These are phyloP conservation scores for Ichneumoninae sp. DNA, from an alignment of 2,888 invertebrate species.

Conservation along the genomic window DNA sequence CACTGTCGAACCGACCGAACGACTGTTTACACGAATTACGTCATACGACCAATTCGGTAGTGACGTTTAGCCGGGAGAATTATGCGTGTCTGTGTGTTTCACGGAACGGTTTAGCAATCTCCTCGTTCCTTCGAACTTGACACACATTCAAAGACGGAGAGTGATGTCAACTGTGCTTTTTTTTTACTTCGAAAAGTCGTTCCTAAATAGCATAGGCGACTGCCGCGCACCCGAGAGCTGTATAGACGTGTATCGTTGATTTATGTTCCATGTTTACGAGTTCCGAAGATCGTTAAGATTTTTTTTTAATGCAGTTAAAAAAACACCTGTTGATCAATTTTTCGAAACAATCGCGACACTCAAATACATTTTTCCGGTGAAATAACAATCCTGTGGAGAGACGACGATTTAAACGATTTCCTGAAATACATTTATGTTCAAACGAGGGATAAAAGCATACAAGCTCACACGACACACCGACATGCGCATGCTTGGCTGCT, in stretches of 20 bases:
- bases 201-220: slow-evolving; percentile 29
- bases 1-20: slow-evolving; percentile 51
- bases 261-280: neutral
- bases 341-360: neutral
- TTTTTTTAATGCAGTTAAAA: neutral
- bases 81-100: slow-evolving; percentile 9
- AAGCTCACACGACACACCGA: slow-evolving; percentile 71
- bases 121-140: slow-evolving; percentile 51
- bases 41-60: slow-evolving; percentile 78
- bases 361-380: neutral
- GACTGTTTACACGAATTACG: slow-evolving; percentile 74
- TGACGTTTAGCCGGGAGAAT: slow-evolving; percentile 72
- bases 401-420: slow-evolving; percentile 12
- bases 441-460: slow-evolving; percentile 66
- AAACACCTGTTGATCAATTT: slow-evolving; percentile 34
- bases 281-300: neutral
- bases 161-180: slow-evolving; percentile 33
- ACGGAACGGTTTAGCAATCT: slow-evolving; percentile 35
- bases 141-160: slow-evolving; percentile 37
- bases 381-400: slow-evolving; percentile 13
- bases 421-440: slow-evolving; percentile 43
- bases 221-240: slow-evolving; percentile 18
- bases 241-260: neutral
- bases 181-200: slow-evolving; percentile 18
- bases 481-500: slow-evolving; percentile 78